Percentiles rank a stretch among this genome's conserved stretches.
These are phyloP conservation scores for Silurus aristotelis DNA, from an alignment of 2,797 vertebrate genomes.

Conservation along the genomic window DNA sequence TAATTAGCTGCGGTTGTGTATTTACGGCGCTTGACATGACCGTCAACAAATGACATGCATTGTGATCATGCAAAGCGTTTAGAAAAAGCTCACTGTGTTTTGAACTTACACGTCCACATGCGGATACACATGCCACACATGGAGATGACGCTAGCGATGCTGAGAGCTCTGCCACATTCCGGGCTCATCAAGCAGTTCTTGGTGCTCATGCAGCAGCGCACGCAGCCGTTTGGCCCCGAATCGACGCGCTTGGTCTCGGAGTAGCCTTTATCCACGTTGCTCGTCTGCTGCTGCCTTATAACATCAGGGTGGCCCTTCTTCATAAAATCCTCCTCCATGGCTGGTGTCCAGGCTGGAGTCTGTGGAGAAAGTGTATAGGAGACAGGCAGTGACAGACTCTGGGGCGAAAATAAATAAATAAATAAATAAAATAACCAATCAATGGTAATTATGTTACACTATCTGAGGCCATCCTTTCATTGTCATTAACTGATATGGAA, in stretches of 20 bases:
- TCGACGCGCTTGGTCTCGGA: conserved; percentile 24
- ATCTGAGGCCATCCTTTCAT: conserved; percentile 48
- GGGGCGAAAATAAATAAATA: background rate
- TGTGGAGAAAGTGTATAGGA: conserved; percentile 29
- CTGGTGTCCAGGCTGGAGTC: conserved; percentile 19
- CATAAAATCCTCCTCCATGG: conserved; percentile 48
- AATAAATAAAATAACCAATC: conserved; percentile 29
- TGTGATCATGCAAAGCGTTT: background rate
- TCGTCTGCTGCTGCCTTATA: conserved; percentile 49
- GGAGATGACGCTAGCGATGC: conserved; percentile 50
- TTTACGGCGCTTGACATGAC: background rate
- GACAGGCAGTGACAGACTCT: conserved; percentile 30
- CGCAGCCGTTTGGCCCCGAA: conserved; percentile 45
- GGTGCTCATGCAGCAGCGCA: conserved; percentile 51
- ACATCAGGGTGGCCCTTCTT: conserved; percentile 38
- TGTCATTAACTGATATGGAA: conserved; percentile 58
- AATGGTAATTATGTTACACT: conserved; percentile 50
- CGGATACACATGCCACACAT: conserved; percentile 57
- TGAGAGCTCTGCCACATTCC: conserved; percentile 54
- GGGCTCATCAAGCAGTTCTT: conserved; percentile 58
- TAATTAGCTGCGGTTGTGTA: conserved; percentile 16
- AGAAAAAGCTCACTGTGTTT: background rate
- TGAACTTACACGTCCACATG: conserved; percentile 57
- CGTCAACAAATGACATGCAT: conserved; percentile 4
- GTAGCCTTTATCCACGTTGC: conserved; percentile 50